Conservation (phyloP, 2,888 invertebrate species). For the Apodemia zela region DNA sequence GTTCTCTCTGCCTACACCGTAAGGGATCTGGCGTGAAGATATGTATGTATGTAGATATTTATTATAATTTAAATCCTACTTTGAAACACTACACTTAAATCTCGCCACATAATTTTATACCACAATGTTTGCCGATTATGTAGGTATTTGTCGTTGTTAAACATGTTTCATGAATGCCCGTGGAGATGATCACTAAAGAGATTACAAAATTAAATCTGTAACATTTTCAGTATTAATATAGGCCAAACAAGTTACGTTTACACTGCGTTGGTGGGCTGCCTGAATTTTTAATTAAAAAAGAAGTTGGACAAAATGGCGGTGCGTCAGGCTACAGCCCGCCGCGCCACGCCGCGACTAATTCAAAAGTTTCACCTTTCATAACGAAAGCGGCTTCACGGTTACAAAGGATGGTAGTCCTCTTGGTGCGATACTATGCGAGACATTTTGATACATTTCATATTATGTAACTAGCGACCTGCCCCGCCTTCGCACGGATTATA, state of each 20-base stretch:
- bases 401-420: background rate
- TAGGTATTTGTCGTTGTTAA: background rate
- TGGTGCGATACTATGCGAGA: background rate
- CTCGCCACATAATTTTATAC: background rate
- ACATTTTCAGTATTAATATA: constrained; percentile 4
- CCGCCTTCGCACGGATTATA: too few relatives aligned
- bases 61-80: too few relatives aligned
- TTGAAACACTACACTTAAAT: too few relatives aligned
- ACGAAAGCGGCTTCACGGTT: constrained; percentile 19
- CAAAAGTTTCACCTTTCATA: constrained; percentile 32
- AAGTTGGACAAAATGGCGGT: constrained; percentile 22
- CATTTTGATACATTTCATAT: too few relatives aligned
- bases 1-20: too few relatives aligned
- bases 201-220: background rate
- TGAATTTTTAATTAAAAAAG: constrained; percentile 31
- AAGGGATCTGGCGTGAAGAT: too few relatives aligned
- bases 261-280: background rate
- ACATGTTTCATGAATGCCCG: background rate
- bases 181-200: background rate
- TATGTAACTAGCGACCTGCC: too few relatives aligned
- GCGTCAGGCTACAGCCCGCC: constrained; percentile 15
- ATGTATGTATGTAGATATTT: too few relatives aligned
- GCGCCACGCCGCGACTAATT: constrained; percentile 29
- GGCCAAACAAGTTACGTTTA: background rate
- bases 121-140: background rate